These are phyloP conservation scores for Zaprionus tsacasi DNA, from an alignment of 1,140 invertebrate genomes.

Conservation along the genomic window DNA sequence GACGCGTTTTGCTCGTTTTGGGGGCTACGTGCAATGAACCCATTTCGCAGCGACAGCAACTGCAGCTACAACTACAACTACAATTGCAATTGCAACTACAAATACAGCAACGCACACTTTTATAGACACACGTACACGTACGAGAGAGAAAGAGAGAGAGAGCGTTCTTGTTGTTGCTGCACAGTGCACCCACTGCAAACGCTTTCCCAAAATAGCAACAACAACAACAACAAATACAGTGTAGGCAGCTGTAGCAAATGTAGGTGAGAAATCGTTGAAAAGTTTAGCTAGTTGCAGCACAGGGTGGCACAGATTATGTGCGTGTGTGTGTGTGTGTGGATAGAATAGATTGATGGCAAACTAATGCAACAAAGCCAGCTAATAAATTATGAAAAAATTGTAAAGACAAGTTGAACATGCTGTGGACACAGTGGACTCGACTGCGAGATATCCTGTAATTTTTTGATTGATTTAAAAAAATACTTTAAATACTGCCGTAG, in stretches of 20 bases:
- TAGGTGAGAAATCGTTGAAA: slow-evolving; percentile 36
- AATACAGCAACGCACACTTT: slow-evolving; percentile 4
- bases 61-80: slow-evolving; percentile 47
- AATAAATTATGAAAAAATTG: not conserved
- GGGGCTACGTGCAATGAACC: slow-evolving; percentile 73
- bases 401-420: not conserved
- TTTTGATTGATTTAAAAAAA: not conserved
- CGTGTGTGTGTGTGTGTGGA: not conserved
- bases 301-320: not conserved
- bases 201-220: slow-evolving; percentile 21
- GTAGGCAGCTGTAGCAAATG: slow-evolving; percentile 4
- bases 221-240: slow-evolving; percentile 13
- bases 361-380: not conserved
- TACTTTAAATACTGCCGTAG: too few relatives aligned
- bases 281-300: slow-evolving; percentile 14
- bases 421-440: not conserved
- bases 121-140: slow-evolving; percentile 10
- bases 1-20: slow-evolving; percentile 51
- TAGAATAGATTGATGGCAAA: not conserved
- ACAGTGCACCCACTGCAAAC: slow-evolving; percentile 37
- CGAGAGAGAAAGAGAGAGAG: not conserved
- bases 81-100: slow-evolving; percentile 30
- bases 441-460: not conserved
- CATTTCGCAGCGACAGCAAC: slow-evolving; percentile 31
- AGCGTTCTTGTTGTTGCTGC: slow-evolving; percentile 11